Evolutionary conservation across 2,113 vertebrate species (phyloP), one percentile per base, ranked within the genome.

Genomic region (Pao palembangensis): DNA sequence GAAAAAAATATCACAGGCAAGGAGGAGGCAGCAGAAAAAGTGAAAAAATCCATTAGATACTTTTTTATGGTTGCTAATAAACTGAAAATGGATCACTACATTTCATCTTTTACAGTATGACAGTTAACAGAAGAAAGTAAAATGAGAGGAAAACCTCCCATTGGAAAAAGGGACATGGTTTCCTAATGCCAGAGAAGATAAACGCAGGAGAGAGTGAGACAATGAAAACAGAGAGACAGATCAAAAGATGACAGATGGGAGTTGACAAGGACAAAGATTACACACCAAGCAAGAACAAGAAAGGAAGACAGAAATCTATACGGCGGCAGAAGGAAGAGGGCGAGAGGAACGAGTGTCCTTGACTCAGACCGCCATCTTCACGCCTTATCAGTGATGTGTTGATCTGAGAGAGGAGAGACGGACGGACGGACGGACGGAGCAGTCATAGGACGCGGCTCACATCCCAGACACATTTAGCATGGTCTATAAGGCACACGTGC

Each of bases 401-500:
- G 78, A 73, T 69, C 72, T 78, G 74, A 64, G 68, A 42, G 14
- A 42, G 14, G 51, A 25, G 70, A 64, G 60, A 71, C 75, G 55
- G 61, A 71, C 64, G 52, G 60, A 71, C 75, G 55, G 61, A 71
- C 64, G 52, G 57, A 67, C 48, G 8, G n/a, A 6, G 59, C 2
- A 11, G 68, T 51, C 64, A 71, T 65, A 71, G 23, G 64, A 66
- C 73, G 61, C 72, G 82, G 65, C 78, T 84, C 71, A 64, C 70
- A 71, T 81, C 68, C 73, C 64, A 50, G 67, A 67, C 64, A 76
- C 69, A 80, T 73, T 82, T 72, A 74, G 50, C 73, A 61, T 49
- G 85, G 73, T 72, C 75, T 78, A 81, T 79, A 81, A 81, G 75
- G 67, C 73, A 21, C 55, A 62, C 55, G 8, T 55, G 64, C 78